These are phyloP conservation scores for Pomatostomus ruficeps DNA, from an alignment of 2,113 vertebrate genomes.

Conservation along the genomic window DNA sequence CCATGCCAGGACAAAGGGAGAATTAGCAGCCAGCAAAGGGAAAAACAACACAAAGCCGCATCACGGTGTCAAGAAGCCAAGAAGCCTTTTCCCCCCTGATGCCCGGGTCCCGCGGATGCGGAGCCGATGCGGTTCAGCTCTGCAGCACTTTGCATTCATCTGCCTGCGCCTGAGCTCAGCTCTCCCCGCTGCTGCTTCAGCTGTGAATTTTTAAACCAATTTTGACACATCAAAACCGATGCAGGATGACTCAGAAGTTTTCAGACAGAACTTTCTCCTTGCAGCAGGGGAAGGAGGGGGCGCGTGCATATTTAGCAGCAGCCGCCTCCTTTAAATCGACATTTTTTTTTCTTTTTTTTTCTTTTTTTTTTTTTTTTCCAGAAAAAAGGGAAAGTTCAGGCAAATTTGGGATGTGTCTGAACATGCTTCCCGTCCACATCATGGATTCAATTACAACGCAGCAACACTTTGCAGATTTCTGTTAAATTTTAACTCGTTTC, in stretches of 20 bases:
- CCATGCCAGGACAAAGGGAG: conserved; percentile 13
- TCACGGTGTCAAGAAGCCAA: background rate
- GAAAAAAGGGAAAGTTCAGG: background rate
- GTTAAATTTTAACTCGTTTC: conserved; percentile 73
- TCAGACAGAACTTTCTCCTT: conserved; percentile 17
- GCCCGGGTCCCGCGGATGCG: fast-evolving
- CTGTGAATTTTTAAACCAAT: background rate
- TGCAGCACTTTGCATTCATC: background rate
- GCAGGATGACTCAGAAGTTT: conserved; percentile 26
- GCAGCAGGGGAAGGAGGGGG: background rate
- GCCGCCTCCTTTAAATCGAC: background rate
- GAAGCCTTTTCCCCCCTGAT: background rate
- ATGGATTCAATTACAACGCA: conserved; percentile 16
- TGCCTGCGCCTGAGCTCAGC: background rate
- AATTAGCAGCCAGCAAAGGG: conserved; percentile 26
- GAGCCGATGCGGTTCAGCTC: background rate
- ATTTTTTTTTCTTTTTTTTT: background rate
- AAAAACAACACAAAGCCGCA: conserved; percentile 54
- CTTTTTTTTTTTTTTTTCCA: background rate
- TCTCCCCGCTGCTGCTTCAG: background rate
- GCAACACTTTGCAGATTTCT: conserved; percentile 31
- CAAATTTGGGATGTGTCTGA: conserved; percentile 16
- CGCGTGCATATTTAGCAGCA: background rate
- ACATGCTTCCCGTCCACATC: background rate
- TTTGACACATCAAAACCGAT: conserved; percentile 7